Evolutionary conservation across 2,113 vertebrate genomes (phyloP).

Genomic region (Struthidea cinerea): DNA sequence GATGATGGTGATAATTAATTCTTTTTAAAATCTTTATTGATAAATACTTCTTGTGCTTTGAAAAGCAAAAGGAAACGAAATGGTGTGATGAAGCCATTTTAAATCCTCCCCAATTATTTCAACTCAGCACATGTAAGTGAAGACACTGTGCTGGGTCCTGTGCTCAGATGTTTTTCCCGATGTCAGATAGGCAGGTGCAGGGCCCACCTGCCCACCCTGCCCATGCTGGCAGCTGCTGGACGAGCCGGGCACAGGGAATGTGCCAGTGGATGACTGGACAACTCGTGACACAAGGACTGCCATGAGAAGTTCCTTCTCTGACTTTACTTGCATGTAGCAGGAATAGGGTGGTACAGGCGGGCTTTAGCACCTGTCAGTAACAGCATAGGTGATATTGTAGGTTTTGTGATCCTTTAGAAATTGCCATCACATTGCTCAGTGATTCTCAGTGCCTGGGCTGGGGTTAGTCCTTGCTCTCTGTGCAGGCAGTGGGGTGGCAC

Average conservation of each 20-base stretch:
- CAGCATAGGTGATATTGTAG: not conserved
- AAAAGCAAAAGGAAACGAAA: constrained; percentile 24
- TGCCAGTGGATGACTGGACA: not conserved
- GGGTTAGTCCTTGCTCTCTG: not conserved
- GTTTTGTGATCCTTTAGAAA: not conserved
- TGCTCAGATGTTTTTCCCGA: not conserved
- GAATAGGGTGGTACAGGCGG: not conserved
- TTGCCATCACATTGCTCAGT: fast-evolving
- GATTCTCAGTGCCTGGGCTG: not conserved
- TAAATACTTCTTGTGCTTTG: constrained; percentile 59
- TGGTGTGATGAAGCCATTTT: not conserved
- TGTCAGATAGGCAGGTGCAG: not conserved
- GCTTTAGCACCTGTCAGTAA: not conserved
- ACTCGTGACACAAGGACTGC: fast-evolving
- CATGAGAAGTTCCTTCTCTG: not conserved
- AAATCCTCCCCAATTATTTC: constrained; percentile 41
- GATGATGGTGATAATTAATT: constrained; percentile 72
- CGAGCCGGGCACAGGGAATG: not conserved
- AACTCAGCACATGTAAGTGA: not conserved
- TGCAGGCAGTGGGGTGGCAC: not conserved
- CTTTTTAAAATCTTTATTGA: constrained; percentile 68
- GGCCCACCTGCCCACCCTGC: not conserved
- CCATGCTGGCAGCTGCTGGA: not conserved
- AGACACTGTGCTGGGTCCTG: constrained; percentile 10
- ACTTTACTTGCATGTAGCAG: not conserved